A percentile compares a stretch with the other conserved stretches of the same genome.
phyloP scores from a whole-genome alignment of 2,797 vertebrate species.

The Clarias fuscus region DNA sequence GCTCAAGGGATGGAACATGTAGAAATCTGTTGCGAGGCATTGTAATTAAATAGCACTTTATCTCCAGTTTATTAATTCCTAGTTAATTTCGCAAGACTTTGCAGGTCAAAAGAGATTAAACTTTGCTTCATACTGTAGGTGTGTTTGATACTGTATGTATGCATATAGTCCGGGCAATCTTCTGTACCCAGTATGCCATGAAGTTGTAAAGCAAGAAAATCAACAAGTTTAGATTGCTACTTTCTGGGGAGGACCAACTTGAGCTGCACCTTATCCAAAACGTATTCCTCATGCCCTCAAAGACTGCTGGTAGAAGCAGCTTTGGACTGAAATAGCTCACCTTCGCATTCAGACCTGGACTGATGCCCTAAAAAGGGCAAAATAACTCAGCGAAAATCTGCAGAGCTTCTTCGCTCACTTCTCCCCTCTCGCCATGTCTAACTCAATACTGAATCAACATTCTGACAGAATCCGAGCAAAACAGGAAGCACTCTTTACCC shows the following conservation, averaged over 20 bases:
- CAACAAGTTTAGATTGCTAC: neutral
- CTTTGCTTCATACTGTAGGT: too few relatives aligned
- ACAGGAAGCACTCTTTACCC: neutral
- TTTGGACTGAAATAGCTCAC: conserved; percentile 32
- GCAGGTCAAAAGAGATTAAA: neutral
- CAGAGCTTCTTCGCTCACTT: neutral
- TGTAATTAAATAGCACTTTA: neutral
- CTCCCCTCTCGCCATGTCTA: neutral
- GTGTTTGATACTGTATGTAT: neutral
- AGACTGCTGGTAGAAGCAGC: neutral
- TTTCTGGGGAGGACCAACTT: neutral
- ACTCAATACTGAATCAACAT: neutral
- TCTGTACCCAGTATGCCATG: neutral
- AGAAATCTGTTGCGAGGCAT: conserved; percentile 18
- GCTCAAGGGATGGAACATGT: conserved; percentile 24
- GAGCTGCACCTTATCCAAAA: neutral
- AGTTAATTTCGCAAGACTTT: conserved; percentile 32
- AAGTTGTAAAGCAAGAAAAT: neutral
- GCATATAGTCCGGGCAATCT: neutral
- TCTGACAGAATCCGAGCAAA: neutral
- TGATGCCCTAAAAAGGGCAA: conserved; percentile 35
- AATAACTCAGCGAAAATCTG: conserved; percentile 2
- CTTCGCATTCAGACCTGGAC: conserved; percentile 35
- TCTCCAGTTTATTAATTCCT: neutral
- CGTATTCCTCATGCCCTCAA: neutral